Evolutionary conservation across 2,797 vertebrate species (phyloP).

Genomic region (Urophycis tenuis): DNA sequence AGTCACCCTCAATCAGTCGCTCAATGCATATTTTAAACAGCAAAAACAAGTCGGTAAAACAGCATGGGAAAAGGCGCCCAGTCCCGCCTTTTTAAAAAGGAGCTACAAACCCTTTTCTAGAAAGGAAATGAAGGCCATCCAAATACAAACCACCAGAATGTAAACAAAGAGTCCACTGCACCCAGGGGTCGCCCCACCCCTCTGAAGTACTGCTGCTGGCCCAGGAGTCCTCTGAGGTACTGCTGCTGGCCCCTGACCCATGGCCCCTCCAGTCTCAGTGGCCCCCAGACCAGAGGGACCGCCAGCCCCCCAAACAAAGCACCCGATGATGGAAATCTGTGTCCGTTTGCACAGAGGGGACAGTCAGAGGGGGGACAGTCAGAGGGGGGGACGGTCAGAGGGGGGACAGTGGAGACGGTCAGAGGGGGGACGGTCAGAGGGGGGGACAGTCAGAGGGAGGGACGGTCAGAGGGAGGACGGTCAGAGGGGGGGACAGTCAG

Average conservation of each 20-base stretch:
- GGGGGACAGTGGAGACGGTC: too few species aligned
- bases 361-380: too few species aligned
- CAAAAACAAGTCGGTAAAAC: background rate
- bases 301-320: background rate
- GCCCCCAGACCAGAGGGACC: background rate
- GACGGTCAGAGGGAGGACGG: too few species aligned
- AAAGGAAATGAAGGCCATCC: background rate
- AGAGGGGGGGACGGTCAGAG: too few species aligned
- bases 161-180: background rate
- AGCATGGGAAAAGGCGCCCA: background rate
- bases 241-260: too few species aligned
- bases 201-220: too few species aligned
- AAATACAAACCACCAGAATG: background rate
- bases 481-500: too few species aligned
- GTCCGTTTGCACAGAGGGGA: background rate
- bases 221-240: too few species aligned
- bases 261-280: too few species aligned
- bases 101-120: background rate
- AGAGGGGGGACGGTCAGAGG: too few species aligned
- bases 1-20: background rate
- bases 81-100: background rate
- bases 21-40: background rate
- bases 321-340: background rate
- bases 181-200: too few species aligned
- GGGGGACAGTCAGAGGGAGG: too few species aligned